Percentiles rank a stretch among this genome's conserved stretches.
Conservation (phyloP, 2,888 invertebrate genomes). For the Hydropsyche betteni region DNA sequence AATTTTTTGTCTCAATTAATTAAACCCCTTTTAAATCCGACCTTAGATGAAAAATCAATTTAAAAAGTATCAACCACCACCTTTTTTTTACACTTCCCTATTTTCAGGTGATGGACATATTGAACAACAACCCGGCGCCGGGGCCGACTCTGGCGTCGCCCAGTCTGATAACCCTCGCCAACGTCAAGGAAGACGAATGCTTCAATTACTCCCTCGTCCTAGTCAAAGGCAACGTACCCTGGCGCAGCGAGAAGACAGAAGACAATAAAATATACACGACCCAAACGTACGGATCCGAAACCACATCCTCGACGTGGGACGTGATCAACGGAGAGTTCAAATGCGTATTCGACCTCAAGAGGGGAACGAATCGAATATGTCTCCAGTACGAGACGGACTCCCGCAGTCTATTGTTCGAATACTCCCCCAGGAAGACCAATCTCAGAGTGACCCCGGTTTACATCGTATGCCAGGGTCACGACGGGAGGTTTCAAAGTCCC, state of each 20-base stretch:
- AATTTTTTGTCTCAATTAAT: no score
- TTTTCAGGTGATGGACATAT: constrained; percentile 50
- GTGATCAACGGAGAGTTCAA: constrained; percentile 76
- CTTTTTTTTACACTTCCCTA: neutral
- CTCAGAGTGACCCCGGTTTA: constrained; percentile 81
- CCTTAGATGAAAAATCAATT: no score
- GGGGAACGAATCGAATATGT: constrained; percentile 71
- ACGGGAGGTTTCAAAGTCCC: constrained; percentile 80
- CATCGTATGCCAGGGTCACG: constrained; percentile 81
- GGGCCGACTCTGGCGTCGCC: constrained; percentile 53
- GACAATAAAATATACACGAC: constrained; percentile 60
- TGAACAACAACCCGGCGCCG: constrained; percentile 55
- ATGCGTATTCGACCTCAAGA: constrained; percentile 70
- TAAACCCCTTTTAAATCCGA: no score
- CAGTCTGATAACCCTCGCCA: constrained; percentile 60
- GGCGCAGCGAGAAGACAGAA: constrained; percentile 55
- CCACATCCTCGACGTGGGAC: constrained; percentile 67
- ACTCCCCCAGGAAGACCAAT: constrained; percentile 68
- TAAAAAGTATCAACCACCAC: no score
- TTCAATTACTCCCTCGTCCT: constrained; percentile 70
- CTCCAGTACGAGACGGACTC: constrained; percentile 67
- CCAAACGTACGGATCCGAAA: constrained; percentile 59
- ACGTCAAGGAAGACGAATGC: constrained; percentile 70
- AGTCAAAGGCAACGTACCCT: constrained; percentile 67
- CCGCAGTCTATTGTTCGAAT: constrained; percentile 64